Evolutionary conservation across 2,113 vertebrate species (phyloP).

Genomic region (Mionectes macconnelli): DNA sequence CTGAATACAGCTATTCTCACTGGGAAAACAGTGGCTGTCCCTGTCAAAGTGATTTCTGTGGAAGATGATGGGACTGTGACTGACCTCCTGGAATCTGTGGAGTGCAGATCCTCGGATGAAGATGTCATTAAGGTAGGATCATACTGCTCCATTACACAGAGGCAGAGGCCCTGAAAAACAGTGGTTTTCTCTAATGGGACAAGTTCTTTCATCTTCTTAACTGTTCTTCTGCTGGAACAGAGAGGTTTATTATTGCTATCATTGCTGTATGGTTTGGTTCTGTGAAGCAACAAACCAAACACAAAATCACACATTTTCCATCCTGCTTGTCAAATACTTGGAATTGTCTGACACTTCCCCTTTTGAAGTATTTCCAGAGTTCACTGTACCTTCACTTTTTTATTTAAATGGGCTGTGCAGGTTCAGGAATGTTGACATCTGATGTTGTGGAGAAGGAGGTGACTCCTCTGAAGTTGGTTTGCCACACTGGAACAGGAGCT

Average conservation of each 20-base stretch:
- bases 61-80: slow-evolving; percentile 79
- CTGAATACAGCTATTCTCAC: slow-evolving; percentile 92
- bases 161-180: neutral
- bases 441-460: neutral
- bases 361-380: neutral
- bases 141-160: neutral
- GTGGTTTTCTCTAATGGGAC: neutral
- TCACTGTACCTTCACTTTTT: neutral
- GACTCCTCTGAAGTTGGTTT: neutral
- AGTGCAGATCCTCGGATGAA: slow-evolving; percentile 84
- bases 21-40: slow-evolving; percentile 83
- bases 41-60: slow-evolving; percentile 84
- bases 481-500: neutral
- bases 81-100: slow-evolving; percentile 80
- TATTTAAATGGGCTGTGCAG: neutral
- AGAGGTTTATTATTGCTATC: neutral
- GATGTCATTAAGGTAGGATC: slow-evolving; percentile 86
- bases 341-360: neutral
- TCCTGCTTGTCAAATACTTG: neutral
- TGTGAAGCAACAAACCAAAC: neutral
- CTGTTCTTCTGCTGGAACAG: neutral
- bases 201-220: neutral
- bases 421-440: neutral
- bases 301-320: neutral
- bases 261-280: neutral